Evolutionary conservation across 2,113 vertebrate species (phyloP).

Genomic region (Herpailurus yagouaroundi): DNA sequence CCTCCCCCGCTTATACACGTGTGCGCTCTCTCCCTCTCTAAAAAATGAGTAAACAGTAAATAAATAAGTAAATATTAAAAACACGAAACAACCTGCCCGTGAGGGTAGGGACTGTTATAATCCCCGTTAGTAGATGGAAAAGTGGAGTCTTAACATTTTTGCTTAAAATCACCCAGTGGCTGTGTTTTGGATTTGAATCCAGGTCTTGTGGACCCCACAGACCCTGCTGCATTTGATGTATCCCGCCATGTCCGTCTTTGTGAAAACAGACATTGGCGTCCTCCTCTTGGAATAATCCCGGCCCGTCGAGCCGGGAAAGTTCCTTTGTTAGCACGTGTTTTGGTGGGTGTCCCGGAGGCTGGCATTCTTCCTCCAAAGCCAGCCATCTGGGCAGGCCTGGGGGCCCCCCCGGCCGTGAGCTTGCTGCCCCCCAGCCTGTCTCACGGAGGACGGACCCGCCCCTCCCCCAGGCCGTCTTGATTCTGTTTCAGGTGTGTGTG

Average conservation of each 20-base stretch:
- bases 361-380: neutral
- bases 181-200: neutral
- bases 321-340: neutral
- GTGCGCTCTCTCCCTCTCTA: too few relatives aligned
- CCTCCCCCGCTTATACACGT: too few relatives aligned
- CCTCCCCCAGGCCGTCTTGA: neutral
- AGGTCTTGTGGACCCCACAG: neutral
- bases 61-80: too few relatives aligned
- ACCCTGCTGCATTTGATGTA: neutral
- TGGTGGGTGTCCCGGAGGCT: neutral
- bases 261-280: neutral
- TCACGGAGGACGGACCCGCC: neutral
- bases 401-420: accelerated
- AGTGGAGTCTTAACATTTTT: neutral
- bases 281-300: neutral
- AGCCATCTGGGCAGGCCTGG: neutral
- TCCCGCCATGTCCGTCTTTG: neutral
- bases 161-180: neutral
- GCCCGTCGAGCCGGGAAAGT: neutral
- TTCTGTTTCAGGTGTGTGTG: neutral
- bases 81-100: too few relatives aligned
- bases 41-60: too few relatives aligned
- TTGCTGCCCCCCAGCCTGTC: neutral
- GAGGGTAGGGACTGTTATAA: neutral
- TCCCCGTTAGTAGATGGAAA: neutral